Base-by-base conservation (phyloP, 2,888 invertebrate genomes). In the Hyppa rectilinea region DNA sequence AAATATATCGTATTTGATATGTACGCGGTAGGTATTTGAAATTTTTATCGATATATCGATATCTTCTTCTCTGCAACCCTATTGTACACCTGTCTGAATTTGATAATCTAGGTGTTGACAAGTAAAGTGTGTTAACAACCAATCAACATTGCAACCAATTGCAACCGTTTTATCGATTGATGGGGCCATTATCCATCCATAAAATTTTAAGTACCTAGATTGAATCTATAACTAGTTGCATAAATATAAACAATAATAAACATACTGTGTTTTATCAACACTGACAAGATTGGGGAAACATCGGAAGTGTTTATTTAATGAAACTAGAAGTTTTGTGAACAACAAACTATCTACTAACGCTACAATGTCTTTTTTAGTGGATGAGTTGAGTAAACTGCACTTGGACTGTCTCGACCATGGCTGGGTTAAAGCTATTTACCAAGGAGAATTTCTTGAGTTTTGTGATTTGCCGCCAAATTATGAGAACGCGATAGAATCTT, bases 341-440 rank as follows among this genome's bases (percentile, higher is more conserved):
- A 26, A 29, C 7, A 29, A n/a, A n/a, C 29, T 49, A 12, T 10
- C n/a, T 40, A 26, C 14, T 45, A 50, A 45, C 45, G 17, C 36
- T 10, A 91, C 77, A 79, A 94, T 94, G 94, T 81, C 88, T 55
- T 65, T 83, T 55, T 65, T 83, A 69, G 65, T 95, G 47, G 66
- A 83, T 23, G 87, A 91, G 78, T 52, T 96, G 20, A 81, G 84
- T 34, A 87, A 88, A 63, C 85, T 96, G 75, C 88, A 92, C 49
- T 87, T 97, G 70, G 91, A 96, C 23, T 73, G 80, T 45, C 86
- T 97, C 1, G 92, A 93, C 70, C 88, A 92, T 75, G 94, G 95
- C 20, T 97, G 97, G 97, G 96, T 96, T 2, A 92, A 96, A 81
- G 92, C 92, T 34, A 93, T 96, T 7, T 97, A 96, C 94, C 92